Evolutionary conservation across 2,113 vertebrate species (phyloP).

Genomic region (Campylorhamphus procurvoides): DNA sequence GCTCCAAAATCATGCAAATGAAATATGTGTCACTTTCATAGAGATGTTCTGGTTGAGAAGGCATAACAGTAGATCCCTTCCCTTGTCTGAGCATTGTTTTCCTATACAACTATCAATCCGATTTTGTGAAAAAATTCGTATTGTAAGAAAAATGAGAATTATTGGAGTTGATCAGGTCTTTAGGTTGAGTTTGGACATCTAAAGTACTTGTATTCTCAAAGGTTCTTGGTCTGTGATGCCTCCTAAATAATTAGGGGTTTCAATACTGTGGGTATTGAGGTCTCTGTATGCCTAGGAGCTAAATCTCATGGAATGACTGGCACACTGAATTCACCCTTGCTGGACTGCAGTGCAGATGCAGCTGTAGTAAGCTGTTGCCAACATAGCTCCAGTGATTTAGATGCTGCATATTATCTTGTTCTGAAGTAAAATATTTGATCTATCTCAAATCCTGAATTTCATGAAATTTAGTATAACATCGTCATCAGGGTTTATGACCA

Average conservation of each 20-base stretch:
- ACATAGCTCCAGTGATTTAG: not conserved
- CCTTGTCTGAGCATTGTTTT: not conserved
- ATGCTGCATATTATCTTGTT: not conserved
- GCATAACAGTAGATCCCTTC: not conserved
- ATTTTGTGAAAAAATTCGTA: not conserved
- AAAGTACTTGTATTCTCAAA: not conserved
- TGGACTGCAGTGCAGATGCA: not conserved
- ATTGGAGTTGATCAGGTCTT: not conserved
- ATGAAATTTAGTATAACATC: not conserved
- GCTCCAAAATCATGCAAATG: not conserved
- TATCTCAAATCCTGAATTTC: not conserved
- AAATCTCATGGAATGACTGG: not conserved
- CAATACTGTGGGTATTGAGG: not conserved
- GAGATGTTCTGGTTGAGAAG: not conserved
- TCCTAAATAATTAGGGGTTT: not conserved
- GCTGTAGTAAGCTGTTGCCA: not conserved
- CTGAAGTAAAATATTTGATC: not conserved
- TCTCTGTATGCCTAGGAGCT: not conserved
- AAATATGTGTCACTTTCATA: not conserved
- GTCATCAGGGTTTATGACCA: not conserved
- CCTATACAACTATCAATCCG: not conserved
- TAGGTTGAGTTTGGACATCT: not conserved
- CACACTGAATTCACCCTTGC: rapidly evolving
- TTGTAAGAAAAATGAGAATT: not conserved
- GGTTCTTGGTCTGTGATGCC: not conserved